phyloP scores from a whole-genome alignment of 2,797 vertebrate species.

The Petrocephalus sullivani region DNA sequence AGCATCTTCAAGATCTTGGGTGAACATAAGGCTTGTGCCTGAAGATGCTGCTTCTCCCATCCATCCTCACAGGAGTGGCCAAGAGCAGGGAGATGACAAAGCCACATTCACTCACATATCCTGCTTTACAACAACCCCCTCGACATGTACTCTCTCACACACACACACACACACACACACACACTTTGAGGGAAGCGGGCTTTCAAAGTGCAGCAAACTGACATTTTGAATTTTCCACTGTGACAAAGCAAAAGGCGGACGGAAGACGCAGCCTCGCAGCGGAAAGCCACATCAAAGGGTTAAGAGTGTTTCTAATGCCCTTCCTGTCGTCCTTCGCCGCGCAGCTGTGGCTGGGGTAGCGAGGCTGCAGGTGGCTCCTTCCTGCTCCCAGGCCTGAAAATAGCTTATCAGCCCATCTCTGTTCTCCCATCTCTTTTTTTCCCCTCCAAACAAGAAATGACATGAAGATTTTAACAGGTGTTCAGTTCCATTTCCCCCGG shows the following conservation, averaged over 20 bases:
- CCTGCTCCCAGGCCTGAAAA: not conserved
- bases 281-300: slow-evolving; percentile 2
- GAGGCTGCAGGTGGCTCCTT: slow-evolving; percentile 5
- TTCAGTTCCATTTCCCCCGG: not conserved
- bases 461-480: slow-evolving; percentile 4
- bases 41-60: not conserved
- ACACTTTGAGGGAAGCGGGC: not conserved
- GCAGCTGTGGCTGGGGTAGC: not conserved
- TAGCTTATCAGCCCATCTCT: slow-evolving; percentile 11
- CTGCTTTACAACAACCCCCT: not conserved
- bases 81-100: not conserved
- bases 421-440: not conserved
- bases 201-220: not conserved
- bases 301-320: not conserved
- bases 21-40: not conserved
- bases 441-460: not conserved
- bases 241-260: not conserved
- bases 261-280: not conserved
- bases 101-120: not conserved
- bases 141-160: too few species aligned
- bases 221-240: not conserved
- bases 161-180: not conserved
- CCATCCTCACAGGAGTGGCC: not conserved
- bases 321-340: not conserved
- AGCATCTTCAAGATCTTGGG: not conserved